Evolutionary conservation across 2,113 vertebrate species (phyloP).

Genomic region (Clarias magur): DNA sequence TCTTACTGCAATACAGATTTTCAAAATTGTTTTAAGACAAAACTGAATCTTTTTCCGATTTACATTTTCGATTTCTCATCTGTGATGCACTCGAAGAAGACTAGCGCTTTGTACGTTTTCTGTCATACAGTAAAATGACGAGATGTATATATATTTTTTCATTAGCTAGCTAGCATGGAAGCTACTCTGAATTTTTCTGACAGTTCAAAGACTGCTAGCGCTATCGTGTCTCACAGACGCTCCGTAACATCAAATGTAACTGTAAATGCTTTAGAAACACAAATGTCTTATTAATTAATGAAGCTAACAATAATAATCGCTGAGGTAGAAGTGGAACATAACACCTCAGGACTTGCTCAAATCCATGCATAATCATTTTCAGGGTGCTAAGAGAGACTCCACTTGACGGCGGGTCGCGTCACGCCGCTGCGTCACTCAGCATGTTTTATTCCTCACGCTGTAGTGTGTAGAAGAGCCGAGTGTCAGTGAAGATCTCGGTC

Average conservation of each 20-base stretch:
- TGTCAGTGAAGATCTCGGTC: neutral
- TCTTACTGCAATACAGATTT: neutral
- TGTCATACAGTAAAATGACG: neutral
- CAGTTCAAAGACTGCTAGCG: neutral
- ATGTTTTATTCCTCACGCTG: neutral
- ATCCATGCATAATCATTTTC: neutral
- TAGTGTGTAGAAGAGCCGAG: neutral
- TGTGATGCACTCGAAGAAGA: neutral
- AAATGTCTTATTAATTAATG: neutral
- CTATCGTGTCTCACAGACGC: neutral
- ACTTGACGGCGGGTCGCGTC: neutral
- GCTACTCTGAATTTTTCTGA: neutral
- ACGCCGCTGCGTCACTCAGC: neutral
- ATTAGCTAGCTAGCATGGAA: neutral
- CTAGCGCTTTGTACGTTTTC: neutral
- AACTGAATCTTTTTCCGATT: no score
- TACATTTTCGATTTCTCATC: no score
- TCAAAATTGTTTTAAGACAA: no score
- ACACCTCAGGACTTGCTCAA: neutral
- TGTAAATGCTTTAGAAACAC: neutral
- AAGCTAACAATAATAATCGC: neutral
- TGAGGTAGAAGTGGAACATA: neutral
- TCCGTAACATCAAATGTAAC: neutral
- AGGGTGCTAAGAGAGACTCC: neutral
- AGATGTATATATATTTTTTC: neutral